Conservation (phyloP, 2,888 invertebrate species). For the Rhodophaea formosa region DNA sequence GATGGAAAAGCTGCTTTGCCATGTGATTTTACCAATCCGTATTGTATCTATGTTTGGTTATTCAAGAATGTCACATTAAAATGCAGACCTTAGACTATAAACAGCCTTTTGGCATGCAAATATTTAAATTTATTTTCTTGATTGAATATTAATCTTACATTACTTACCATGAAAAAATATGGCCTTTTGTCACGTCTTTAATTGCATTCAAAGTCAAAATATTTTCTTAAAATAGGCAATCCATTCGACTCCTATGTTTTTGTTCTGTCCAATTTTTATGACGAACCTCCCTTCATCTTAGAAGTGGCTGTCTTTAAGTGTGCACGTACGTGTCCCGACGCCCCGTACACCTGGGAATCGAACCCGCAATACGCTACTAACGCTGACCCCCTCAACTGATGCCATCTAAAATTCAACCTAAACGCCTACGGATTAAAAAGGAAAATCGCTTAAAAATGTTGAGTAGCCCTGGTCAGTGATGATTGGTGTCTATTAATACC, state of each 20-base stretch:
- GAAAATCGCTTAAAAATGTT: slow-evolving; percentile 27
- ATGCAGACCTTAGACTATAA: too few relatives aligned
- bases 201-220: too few relatives aligned
- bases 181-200: too few relatives aligned
- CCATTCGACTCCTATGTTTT: slow-evolving; percentile 36
- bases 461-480: slow-evolving; percentile 62
- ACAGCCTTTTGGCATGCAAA: too few relatives aligned
- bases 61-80: too few relatives aligned
- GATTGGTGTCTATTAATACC: slow-evolving; percentile 50
- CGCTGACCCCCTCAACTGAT: slow-evolving; percentile 57
- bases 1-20: too few relatives aligned
- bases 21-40: too few relatives aligned
- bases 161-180: too few relatives aligned
- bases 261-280: slow-evolving; percentile 77
- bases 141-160: too few relatives aligned
- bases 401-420: slow-evolving; percentile 40
- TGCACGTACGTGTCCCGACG: slow-evolving; percentile 71
- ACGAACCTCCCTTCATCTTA: slow-evolving; percentile 77
- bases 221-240: background rate
- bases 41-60: too few relatives aligned
- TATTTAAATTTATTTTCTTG: too few relatives aligned
- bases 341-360: slow-evolving; percentile 79
- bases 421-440: slow-evolving; percentile 25
- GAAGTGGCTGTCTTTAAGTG: slow-evolving; percentile 76
- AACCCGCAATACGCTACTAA: slow-evolving; percentile 74